Base-by-base conservation (phyloP, 2,113 vertebrate species). In the Sapajus apella region DNA sequence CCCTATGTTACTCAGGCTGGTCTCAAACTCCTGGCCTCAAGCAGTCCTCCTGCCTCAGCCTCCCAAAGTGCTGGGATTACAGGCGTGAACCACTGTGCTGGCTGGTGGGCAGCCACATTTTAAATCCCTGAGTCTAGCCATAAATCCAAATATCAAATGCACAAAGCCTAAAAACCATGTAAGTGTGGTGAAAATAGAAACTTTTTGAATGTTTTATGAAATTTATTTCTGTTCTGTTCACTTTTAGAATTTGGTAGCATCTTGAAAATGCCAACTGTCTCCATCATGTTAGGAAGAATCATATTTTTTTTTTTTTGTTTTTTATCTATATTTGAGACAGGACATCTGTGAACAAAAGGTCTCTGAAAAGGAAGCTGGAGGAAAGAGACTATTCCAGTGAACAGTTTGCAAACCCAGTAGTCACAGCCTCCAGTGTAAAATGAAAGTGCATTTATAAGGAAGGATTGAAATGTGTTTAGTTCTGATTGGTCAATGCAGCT, bases 211-310 rank as follows among this genome's bases (percentile, higher is more conserved):
- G 11, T 66, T 84, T 91, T 45, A 68, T 88, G 21, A 37, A 77
- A 61, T 75, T 77, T 85, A 61, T 89, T 89, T 70, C 6, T 92
- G 64, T 83, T 75, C 23, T 73, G 13, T 84, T 72, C 61, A 72
- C 23, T n/a, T 91, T 75, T 89, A 86, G 80, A 90, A 77, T 94
- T 94, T 91, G 56, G 30, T 82, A 91, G 30, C 58, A 97, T 91
- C 30, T 86, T 93, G 35, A 66, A 95, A 90, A 81, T 86, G 37
- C 27, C 66, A 95, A 6, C 55, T 90, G 47, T 82, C 35, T 82
- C 43, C 11, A 72, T 82, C 37, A 83, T 68, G 14, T 79, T 87
- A 93, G 55, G 27, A 84, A 64, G 52, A 73, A 79, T 56, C 52
- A 27, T 61, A 72, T 50, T 43, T 27, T 1, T 61, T 61, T 61